A percentile compares a stretch with the other conserved stretches of the same genome.
These are phyloP conservation scores for Blastomussa wellsi DNA, from an alignment of 92 coral and sea anemone genomes.

Conservation along the genomic window DNA sequence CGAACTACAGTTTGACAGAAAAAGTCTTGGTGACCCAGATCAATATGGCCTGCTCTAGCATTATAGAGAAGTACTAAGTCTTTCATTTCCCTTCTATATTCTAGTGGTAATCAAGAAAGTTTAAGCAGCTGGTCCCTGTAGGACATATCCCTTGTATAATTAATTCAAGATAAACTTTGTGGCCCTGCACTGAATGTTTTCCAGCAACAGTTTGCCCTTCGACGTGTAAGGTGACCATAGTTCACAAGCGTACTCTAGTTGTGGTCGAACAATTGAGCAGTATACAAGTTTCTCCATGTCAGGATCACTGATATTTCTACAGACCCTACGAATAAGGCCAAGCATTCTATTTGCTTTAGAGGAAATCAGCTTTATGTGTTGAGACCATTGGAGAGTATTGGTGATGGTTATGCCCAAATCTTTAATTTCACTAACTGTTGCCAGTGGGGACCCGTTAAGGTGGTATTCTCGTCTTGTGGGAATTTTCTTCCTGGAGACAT, in stretches of 20 bases:
- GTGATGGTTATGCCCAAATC: slow-evolving; percentile 61
- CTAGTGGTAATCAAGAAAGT: no score
- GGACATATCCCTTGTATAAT: slow-evolving; percentile 52
- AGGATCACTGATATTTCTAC: neutral
- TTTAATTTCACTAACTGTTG: slow-evolving; percentile 28
- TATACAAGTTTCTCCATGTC: slow-evolving; percentile 45
- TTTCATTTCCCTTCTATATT: no score
- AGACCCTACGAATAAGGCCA: no score
- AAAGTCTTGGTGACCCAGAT: no score
- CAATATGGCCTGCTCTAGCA: no score
- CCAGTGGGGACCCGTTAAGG: slow-evolving; percentile 39
- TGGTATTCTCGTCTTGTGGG: slow-evolving; percentile 40
- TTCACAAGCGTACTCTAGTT: slow-evolving; percentile 51
- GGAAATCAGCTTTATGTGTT: no score
- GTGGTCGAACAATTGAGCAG: no score
- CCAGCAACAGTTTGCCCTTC: slow-evolving; percentile 39
- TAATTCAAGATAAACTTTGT: slow-evolving; percentile 59
- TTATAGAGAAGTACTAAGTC: no score
- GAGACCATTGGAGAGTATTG: neutral
- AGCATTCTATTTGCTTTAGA: no score
- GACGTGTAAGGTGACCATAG: neutral
- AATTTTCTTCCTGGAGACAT: slow-evolving; percentile 44
- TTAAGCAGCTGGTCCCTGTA: no score
- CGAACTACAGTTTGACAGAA: slow-evolving; percentile 11
- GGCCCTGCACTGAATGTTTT: slow-evolving; percentile 51